Percentiles rank a stretch among this genome's conserved stretches.
These are phyloP conservation scores for Papilio gigon DNA, from an alignment of 2,888 invertebrate species.

Conservation along the genomic window DNA sequence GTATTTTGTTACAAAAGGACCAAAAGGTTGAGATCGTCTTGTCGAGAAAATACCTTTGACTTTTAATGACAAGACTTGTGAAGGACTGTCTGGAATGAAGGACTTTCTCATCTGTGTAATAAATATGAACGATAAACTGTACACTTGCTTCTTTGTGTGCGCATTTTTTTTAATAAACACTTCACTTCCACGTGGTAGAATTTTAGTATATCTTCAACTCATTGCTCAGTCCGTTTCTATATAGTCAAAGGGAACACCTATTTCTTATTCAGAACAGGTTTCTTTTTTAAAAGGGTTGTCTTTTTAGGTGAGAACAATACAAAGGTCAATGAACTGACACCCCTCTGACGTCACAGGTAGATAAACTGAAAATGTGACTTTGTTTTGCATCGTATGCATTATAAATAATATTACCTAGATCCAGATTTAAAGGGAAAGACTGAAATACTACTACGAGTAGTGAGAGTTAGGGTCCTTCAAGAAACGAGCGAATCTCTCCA, in stretches of 20 bases:
- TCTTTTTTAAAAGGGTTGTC: constrained; percentile 36
- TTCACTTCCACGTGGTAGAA: too few relatives aligned
- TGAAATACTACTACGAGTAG: too few relatives aligned
- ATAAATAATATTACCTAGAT: not conserved
- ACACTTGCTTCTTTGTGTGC: too few relatives aligned
- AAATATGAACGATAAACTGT: not conserved
- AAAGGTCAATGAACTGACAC: constrained; percentile 26
- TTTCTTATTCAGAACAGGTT: constrained; percentile 36
- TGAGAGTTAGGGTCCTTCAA: too few relatives aligned
- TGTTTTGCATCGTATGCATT: constrained; percentile 8
- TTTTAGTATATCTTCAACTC: not conserved
- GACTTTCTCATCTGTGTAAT: not conserved
- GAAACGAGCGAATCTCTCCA: too few relatives aligned
- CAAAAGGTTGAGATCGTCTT: not conserved
- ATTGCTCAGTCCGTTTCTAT: not conserved
- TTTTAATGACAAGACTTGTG: not conserved
- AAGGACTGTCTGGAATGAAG: too few relatives aligned
- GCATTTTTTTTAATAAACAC: not conserved
- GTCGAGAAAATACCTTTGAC: constrained; percentile 5
- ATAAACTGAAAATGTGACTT: constrained; percentile 6
- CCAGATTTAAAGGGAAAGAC: too few relatives aligned
- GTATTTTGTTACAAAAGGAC: not conserved
- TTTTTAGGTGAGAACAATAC: constrained; percentile 36
- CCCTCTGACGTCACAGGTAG: constrained; percentile 36
- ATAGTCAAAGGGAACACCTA: not conserved